Base-by-base conservation (phyloP, 2,888 invertebrate species). In the Allygus modestus region DNA sequence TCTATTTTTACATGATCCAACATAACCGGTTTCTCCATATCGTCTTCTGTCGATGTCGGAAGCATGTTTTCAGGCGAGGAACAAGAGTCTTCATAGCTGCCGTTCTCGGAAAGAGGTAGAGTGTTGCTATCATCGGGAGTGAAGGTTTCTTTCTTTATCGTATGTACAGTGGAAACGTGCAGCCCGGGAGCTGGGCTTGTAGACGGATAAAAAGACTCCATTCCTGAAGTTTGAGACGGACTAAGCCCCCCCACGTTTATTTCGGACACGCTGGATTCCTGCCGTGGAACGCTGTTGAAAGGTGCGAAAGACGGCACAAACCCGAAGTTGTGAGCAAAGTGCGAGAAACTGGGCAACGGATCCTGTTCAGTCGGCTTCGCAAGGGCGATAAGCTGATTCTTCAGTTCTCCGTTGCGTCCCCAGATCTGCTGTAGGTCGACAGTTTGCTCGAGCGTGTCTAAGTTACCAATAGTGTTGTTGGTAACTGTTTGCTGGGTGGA, bases 171-270 rank as follows among this genome's bases (percentile, higher is more conserved):
- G 15, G 69, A 46, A n/a, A 71, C 71, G 0, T 82, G 46, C 2
- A 82, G 26, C 15, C 79, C 65, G 12, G 54, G 54, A 65, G 43
- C 31, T 20, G 84, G 84, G 26, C 79, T 84, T n/a, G 37, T 61
- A 65, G 79, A 26, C 1, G 77, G 84, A 69, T 84, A 84, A 28
- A 84, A 79, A 43, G 84, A 77, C 28, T 84, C 84, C 77, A 84
- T 79, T 33, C 51, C 69, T 69, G 82, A 82, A 46, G 46, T 0
- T 65, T 43, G 84, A 77, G 79, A 31, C 41, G 92, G 92, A 90
- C 92, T 93, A 92, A 93, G 93, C 93, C 95, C 95, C 95, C 95
- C 95, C 95, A 95, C 95, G 95, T 94, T 94, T 92, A 75, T 43
- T n/a, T 93, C 93, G 90, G 92, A 91, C 91, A 92, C 92, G 90